Evolutionary conservation across 2,888 invertebrate genomes (phyloP).

Genomic region (Dendrolimus houi): DNA sequence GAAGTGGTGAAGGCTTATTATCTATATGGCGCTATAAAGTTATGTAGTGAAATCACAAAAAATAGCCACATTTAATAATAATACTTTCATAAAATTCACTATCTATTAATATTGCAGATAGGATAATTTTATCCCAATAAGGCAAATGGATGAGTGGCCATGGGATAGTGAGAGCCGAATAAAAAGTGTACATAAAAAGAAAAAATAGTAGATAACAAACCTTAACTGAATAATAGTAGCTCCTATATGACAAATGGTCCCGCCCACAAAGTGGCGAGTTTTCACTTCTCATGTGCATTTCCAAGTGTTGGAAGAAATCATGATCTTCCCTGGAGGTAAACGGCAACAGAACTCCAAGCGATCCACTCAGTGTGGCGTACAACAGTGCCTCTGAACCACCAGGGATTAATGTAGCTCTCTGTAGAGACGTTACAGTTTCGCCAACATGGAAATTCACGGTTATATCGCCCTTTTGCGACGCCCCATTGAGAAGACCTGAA

Average conservation of each 20-base stretch:
- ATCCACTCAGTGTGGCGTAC: constrained; percentile 96
- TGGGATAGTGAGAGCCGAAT: too few species aligned
- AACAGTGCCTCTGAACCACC: constrained; percentile 98
- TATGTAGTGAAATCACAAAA: too few species aligned
- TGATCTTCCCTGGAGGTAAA: constrained; percentile 98
- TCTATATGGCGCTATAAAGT: too few species aligned
- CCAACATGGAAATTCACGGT: constrained; percentile 96
- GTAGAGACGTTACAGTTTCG: constrained; percentile 96
- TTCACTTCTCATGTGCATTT: constrained; percentile 99
- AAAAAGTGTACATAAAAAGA: too few species aligned
- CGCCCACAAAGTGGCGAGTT: constrained; percentile 97
- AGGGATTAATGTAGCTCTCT: constrained; percentile 96
- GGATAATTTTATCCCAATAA: too few species aligned
- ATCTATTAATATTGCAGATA: too few species aligned
- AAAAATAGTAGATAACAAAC: constrained; percentile 46
- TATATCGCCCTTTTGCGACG: constrained; percentile 97
- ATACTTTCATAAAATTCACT: too few species aligned
- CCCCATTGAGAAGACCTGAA: constrained; percentile 93
- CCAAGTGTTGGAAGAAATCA: constrained; percentile 99
- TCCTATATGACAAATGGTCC: constrained; percentile 97
- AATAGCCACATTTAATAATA: too few species aligned
- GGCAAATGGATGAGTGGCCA: too few species aligned
- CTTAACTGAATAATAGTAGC: constrained; percentile 98
- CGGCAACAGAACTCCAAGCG: constrained; percentile 94
- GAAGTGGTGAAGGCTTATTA: too few species aligned